phyloP scores from a whole-genome alignment of 2,797 vertebrate species.

The Hydrocynus forskahlii region DNA sequence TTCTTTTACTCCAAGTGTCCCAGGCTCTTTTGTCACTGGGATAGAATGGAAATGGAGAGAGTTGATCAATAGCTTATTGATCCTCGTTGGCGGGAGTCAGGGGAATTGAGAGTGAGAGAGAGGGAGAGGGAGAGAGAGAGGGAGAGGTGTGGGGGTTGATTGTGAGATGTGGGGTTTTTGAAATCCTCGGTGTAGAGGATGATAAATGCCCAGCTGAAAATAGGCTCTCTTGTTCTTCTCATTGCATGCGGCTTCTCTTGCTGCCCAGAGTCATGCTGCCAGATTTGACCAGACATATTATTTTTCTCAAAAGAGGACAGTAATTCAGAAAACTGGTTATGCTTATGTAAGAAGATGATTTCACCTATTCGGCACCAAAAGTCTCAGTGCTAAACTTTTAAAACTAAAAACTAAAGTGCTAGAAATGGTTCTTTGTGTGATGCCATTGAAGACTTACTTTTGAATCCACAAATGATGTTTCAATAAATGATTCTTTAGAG shows the following conservation, averaged over 20 bases:
- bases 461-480: neutral
- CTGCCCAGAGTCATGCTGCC: neutral
- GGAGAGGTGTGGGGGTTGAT: constrained; percentile 60
- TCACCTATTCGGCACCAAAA: neutral
- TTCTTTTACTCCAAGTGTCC: constrained; percentile 76
- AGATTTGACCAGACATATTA: neutral
- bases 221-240: constrained; percentile 55
- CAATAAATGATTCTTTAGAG: too few relatives aligned
- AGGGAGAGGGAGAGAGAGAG: constrained; percentile 73
- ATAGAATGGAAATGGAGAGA: constrained; percentile 85
- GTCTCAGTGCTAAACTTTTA: too few relatives aligned
- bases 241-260: neutral
- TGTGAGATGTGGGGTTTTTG: constrained; percentile 76
- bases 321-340: neutral
- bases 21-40: constrained; percentile 81
- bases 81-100: constrained; percentile 79
- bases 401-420: too few relatives aligned
- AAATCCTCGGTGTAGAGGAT: constrained; percentile 82
- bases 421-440: too few relatives aligned
- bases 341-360: neutral
- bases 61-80: constrained; percentile 86
- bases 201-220: constrained; percentile 81
- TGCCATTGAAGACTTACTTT: too few relatives aligned
- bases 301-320: neutral
- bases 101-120: constrained; percentile 82